A percentile compares a stretch with the other conserved stretches of the same genome.
phyloP scores from a whole-genome alignment of 2,888 invertebrate genomes.

The Drymonia ruficornis region DNA sequence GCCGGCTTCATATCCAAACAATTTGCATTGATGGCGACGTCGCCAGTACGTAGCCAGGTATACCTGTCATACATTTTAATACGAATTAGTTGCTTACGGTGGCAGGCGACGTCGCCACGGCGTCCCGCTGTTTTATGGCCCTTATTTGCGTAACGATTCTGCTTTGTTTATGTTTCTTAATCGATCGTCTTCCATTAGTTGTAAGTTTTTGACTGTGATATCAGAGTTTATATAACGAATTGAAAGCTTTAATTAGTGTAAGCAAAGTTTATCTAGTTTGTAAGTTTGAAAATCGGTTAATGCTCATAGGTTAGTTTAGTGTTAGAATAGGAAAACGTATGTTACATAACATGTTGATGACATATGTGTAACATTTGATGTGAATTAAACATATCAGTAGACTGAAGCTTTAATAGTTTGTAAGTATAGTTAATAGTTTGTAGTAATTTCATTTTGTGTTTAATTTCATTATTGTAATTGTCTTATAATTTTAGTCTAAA shows the following conservation, averaged over 20 bases:
- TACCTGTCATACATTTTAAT: too few relatives aligned
- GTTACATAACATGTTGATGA: conserved; percentile 11
- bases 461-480: conserved; percentile 15
- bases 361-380: conserved; percentile 8
- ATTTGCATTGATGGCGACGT: too few relatives aligned
- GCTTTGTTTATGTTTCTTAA: conserved; percentile 47
- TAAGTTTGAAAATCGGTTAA: conserved; percentile 16
- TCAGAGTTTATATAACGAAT: conserved; percentile 50
- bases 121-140: too few relatives aligned
- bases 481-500: conserved; percentile 17
- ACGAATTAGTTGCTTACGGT: too few relatives aligned
- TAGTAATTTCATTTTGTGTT: conserved; percentile 13
- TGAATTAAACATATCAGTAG: conserved; percentile 44
- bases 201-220: conserved; percentile 75
- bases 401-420: conserved; percentile 67
- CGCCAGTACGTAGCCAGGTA: too few relatives aligned
- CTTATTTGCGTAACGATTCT: conserved; percentile 41
- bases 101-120: too few relatives aligned
- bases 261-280: conserved; percentile 54
- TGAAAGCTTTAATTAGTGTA: conserved; percentile 74
- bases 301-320: conserved; percentile 6
- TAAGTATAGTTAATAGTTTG: conserved; percentile 32
- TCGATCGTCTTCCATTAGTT: conserved; percentile 77
- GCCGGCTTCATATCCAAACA: too few relatives aligned
- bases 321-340: conserved; percentile 15